A percentile compares a stretch with the other conserved stretches of the same genome.
Conservation (phyloP, 2,888 invertebrate genomes). For the Tricholauxania praeusta region DNA sequence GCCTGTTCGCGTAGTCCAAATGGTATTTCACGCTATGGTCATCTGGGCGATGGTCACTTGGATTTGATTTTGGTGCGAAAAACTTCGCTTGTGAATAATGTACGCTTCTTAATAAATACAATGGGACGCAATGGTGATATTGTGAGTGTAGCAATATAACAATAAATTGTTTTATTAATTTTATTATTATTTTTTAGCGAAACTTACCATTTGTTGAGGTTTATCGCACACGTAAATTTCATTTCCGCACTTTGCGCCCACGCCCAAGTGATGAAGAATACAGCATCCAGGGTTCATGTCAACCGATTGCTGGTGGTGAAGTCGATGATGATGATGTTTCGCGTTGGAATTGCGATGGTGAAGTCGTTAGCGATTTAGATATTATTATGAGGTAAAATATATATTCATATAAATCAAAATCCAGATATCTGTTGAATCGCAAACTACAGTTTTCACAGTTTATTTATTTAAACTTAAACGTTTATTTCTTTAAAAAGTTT, state of each 20-base stretch:
- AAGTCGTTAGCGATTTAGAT: slow-evolving; percentile 75
- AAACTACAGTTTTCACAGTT: too few relatives aligned
- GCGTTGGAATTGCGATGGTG: slow-evolving; percentile 88
- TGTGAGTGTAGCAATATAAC: slow-evolving; percentile 67
- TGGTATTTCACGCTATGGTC: slow-evolving; percentile 83
- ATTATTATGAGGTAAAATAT: slow-evolving; percentile 73
- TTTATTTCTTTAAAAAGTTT: too few relatives aligned
- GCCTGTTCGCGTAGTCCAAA: slow-evolving; percentile 80
- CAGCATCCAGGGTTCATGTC: slow-evolving; percentile 60
- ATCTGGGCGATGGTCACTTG: slow-evolving; percentile 83
- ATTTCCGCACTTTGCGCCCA: slow-evolving; percentile 50
- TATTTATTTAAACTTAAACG: too few relatives aligned
- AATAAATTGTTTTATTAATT: not conserved
- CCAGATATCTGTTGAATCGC: too few relatives aligned
- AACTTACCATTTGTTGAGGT: slow-evolving; percentile 82
- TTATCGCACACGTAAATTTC: slow-evolving; percentile 75
- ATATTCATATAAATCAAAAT: too few relatives aligned
- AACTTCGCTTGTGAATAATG: slow-evolving; percentile 78
- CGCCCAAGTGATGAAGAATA: slow-evolving; percentile 48
- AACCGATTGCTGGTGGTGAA: slow-evolving; percentile 56
- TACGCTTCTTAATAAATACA: slow-evolving; percentile 76
- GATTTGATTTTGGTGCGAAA: slow-evolving; percentile 82
- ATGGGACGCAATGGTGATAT: slow-evolving; percentile 75
- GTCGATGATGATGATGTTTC: slow-evolving; percentile 65
- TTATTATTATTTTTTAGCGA: slow-evolving; percentile 52